phyloP scores from a whole-genome alignment of 2,888 invertebrate genomes.

The Callosobruchus maculatus region DNA sequence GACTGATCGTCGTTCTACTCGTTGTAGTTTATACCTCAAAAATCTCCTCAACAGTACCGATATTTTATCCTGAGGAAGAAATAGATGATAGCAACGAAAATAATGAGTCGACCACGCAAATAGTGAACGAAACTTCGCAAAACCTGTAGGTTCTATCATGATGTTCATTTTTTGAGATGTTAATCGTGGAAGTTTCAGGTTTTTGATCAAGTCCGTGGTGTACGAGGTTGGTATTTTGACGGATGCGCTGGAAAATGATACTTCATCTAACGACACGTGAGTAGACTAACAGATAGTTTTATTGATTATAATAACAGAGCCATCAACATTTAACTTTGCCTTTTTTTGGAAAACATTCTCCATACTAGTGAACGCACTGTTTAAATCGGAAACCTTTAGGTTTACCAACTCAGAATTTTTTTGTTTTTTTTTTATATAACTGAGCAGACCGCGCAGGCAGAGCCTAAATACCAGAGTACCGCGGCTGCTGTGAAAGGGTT shows the following conservation, averaged over 20 bases:
- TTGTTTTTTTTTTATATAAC: no score
- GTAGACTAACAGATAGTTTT: conserved; percentile 13
- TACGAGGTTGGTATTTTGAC: conserved; percentile 61
- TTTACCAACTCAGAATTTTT: no score
- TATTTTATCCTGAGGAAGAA: conserved; percentile 4
- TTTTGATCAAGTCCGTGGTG: conserved; percentile 56
- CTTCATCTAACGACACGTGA: conserved; percentile 41
- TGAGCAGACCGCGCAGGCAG: no score
- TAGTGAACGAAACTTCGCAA: conserved; percentile 1
- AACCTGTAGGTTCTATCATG: no score
- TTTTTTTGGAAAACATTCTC: no score
- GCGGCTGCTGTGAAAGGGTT: no score
- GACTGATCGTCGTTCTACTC: conserved; percentile 5
- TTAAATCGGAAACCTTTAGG: no score
- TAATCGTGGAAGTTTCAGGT: conserved; percentile 40
- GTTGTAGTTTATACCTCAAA: conserved; percentile 5
- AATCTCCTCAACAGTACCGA: conserved; percentile 7
- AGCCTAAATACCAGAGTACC: no score
- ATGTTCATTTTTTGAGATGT: no score
- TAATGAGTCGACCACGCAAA: neutral
- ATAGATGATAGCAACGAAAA: neutral
- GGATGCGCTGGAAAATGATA: conserved; percentile 48
- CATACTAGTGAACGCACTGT: no score
- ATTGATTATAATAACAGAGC: neutral
- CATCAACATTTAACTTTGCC: no score